Base-by-base conservation (phyloP, 2,888 invertebrate genomes). In the Eretmocerus hayati region DNA sequence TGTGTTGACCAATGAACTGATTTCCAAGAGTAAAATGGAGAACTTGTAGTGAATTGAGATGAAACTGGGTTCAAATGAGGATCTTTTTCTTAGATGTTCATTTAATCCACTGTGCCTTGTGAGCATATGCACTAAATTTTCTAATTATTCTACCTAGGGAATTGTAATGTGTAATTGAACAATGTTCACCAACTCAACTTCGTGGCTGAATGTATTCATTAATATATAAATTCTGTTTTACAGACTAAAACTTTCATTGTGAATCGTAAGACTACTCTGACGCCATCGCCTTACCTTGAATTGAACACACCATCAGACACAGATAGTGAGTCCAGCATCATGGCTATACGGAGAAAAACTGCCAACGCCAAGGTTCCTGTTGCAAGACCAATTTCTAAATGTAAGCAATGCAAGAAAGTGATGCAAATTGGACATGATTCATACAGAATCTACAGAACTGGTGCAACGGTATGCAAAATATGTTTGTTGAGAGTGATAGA, bases 201-300 rank as follows among this genome's bases (percentile, higher is more conserved):
- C 8, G 13, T 30, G 13, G 30, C 30, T 9, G 30, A 37, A 37
- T 37, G 4, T 37, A 13, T 18, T 18, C 8, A 19, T 45, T 26
- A 36, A 26, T 2, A 33, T 5, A 21, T 22, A 4, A 32, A 45
- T 42, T 51, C 50, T 44, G n/a, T 38, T 50, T 57, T 55, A 4
- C 50, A 71, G 71, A 61, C 61, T 31, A 57, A 59, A 52, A 69
- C 70, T 13, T 42, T 44, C 13, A 62, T 68, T 8, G 53, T 67
- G 15, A 63, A 44, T 44, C 63, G 71, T 5, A 65, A 65, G 46
- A 65, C 67, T 3, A 62, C 62, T 2, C 44, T 45, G 13, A 50
- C 58, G 13, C 54, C 56, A 15, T 42, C 52, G n/a, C 37, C 54
- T 0, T 58, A 46, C 43, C 39, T 59, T 21, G 55, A 55, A 26